These are phyloP conservation scores for Dunckerocampus dactyliophorus DNA, from an alignment of 2,113 vertebrate species.

Conservation along the genomic window DNA sequence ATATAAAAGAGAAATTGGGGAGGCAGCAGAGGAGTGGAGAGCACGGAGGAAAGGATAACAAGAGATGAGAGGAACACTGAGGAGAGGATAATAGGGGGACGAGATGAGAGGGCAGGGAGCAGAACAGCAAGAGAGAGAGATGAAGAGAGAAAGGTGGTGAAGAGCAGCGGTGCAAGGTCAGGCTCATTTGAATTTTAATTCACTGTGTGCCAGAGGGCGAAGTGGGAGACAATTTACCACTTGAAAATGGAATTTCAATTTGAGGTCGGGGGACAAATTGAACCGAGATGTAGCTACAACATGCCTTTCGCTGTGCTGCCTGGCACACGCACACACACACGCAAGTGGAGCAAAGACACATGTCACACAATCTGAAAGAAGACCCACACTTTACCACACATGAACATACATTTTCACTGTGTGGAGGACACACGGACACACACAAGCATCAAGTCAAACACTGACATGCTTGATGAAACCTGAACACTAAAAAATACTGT, in stretches of 20 bases:
- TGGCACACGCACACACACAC: slow-evolving; percentile 5
- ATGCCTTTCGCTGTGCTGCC: slow-evolving; percentile 43
- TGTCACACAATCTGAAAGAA: slow-evolving; percentile 27
- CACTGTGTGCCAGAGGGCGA: slow-evolving; percentile 72
- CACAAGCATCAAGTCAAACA: slow-evolving; percentile 20
- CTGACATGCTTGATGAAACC: slow-evolving; percentile 1
- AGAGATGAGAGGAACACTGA: slow-evolving; percentile 62
- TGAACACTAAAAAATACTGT: background rate
- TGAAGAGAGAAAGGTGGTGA: slow-evolving; percentile 38
- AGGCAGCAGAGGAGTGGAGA: slow-evolving; percentile 16
- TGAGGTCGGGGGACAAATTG: slow-evolving; percentile 72
- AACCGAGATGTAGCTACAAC: slow-evolving; percentile 74
- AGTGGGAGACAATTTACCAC: slow-evolving; percentile 76
- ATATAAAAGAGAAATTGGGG: slow-evolving; percentile 30
- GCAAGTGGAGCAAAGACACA: slow-evolving; percentile 12
- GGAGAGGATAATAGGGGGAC: slow-evolving; percentile 58
- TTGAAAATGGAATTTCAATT: slow-evolving; percentile 77
- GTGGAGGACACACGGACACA: background rate
- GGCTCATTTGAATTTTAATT: slow-evolving; percentile 76
- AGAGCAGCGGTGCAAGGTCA: slow-evolving; percentile 68
- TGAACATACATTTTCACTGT: slow-evolving; percentile 2
- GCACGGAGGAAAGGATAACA: slow-evolving; percentile 54
- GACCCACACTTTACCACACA: slow-evolving; percentile 19
- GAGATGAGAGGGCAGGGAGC: slow-evolving; percentile 64
- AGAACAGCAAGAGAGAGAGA: slow-evolving; percentile 39